Percentiles rank a stretch among this genome's conserved stretches.
phyloP scores from a whole-genome alignment of 2,888 invertebrate genomes.

The Congeria kusceri region DNA sequence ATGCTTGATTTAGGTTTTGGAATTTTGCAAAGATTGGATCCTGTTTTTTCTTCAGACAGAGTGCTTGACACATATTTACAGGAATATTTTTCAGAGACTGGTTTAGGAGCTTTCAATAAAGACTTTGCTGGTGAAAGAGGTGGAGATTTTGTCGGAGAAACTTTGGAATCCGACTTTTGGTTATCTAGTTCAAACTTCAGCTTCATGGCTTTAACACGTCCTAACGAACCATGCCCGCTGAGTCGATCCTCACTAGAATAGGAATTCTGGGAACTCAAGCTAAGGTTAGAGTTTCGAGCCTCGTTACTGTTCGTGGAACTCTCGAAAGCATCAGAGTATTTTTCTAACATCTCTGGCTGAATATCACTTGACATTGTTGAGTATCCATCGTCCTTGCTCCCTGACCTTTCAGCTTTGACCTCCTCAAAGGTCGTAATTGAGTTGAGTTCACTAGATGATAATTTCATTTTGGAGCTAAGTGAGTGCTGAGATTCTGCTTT shows the following conservation, averaged over 20 bases:
- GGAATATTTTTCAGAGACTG: slow-evolving; percentile 2
- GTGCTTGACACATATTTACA: neutral
- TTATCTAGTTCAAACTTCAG: slow-evolving; percentile 72
- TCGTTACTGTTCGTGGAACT: slow-evolving; percentile 71
- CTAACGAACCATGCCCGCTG: slow-evolving; percentile 66
- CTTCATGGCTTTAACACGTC: slow-evolving; percentile 74
- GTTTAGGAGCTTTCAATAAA: slow-evolving; percentile 43
- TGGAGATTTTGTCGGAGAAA: slow-evolving; percentile 40
- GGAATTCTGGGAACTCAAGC: slow-evolving; percentile 71
- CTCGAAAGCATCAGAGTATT: slow-evolving; percentile 73
- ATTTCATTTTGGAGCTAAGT: slow-evolving; percentile 30
- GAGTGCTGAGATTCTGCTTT: slow-evolving; percentile 42
- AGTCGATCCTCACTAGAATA: slow-evolving; percentile 67
- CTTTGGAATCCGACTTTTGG: slow-evolving; percentile 58
- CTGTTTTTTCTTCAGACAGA: neutral
- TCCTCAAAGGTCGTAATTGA: slow-evolving; percentile 55
- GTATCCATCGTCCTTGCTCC: slow-evolving; percentile 81
- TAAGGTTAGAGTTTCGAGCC: slow-evolving; percentile 67
- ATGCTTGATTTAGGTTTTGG: slow-evolving; percentile 36
- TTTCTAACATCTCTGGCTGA: slow-evolving; percentile 78
- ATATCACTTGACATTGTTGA: slow-evolving; percentile 83
- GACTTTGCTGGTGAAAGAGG: slow-evolving; percentile 44
- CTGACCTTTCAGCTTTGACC: slow-evolving; percentile 77
- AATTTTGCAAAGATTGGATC: slow-evolving; percentile 17
- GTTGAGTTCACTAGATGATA: slow-evolving; percentile 34